Evolutionary conservation across 2,797 vertebrate genomes (phyloP).

Genomic region (Varecia variegata): DNA sequence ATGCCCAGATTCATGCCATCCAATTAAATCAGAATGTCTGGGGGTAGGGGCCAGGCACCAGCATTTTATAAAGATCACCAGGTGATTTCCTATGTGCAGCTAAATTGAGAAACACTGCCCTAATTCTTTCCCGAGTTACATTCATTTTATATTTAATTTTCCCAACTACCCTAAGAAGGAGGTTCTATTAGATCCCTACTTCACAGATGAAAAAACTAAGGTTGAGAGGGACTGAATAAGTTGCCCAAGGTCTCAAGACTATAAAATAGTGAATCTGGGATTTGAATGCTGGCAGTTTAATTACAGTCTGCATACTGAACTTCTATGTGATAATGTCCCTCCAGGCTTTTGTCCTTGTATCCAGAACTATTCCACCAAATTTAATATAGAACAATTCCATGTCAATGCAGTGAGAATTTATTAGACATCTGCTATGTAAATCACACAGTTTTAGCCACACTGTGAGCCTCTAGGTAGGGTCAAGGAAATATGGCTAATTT

Average conservation of each 20-base stretch:
- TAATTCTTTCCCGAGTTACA: not conserved
- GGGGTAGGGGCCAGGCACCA: not conserved
- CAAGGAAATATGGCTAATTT: not conserved
- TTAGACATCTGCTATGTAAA: not conserved
- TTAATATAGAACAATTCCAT: not conserved
- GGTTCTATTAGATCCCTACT: not conserved
- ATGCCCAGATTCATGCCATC: not conserved
- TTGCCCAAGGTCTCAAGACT: not conserved
- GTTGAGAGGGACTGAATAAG: not conserved
- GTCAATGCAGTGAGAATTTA: not conserved
- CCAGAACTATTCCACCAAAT: not conserved
- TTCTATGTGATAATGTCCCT: not conserved
- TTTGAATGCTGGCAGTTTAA: conserved; percentile 16
- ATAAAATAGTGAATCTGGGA: not conserved
- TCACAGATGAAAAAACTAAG: conserved; percentile 21
- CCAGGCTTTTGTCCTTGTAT: not conserved
- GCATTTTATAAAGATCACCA: not conserved
- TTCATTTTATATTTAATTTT: conserved; percentile 17
- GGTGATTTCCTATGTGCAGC: not conserved
- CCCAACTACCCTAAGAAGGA: not conserved
- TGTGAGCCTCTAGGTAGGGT: not conserved
- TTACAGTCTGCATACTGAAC: not conserved
- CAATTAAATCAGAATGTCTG: conserved; percentile 23
- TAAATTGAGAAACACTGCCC: not conserved
- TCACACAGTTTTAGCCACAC: not conserved